Evolutionary conservation across 2,797 vertebrate species (phyloP).

Genomic region (Mus minutoides): DNA sequence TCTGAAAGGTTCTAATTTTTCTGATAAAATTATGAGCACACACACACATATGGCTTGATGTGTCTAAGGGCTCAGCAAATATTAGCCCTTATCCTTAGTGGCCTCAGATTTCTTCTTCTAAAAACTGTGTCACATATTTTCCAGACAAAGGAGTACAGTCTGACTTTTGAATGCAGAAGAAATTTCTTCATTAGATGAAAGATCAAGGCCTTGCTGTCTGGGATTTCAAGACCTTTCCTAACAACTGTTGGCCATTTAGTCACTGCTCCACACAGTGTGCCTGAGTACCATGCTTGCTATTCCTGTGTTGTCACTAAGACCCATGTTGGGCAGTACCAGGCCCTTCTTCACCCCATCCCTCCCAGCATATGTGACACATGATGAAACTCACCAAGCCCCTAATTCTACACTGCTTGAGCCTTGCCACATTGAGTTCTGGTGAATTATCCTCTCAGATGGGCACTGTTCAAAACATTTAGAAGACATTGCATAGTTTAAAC

Average conservation of each 20-base stretch:
- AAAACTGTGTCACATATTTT: background rate
- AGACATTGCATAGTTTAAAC: background rate
- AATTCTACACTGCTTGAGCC: background rate
- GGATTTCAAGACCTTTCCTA: background rate
- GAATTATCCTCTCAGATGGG: background rate
- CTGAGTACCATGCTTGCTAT: background rate
- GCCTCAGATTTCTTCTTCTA: background rate
- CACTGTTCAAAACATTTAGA: background rate
- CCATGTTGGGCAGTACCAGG: background rate
- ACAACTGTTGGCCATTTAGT: background rate
- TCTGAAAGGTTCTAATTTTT: conserved; percentile 40
- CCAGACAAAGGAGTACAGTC: background rate
- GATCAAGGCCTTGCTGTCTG: background rate
- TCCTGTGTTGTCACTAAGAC: background rate
- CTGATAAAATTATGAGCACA: background rate
- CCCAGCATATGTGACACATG: background rate
- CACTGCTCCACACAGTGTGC: background rate
- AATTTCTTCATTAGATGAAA: conserved; percentile 13
- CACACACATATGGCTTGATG: background rate
- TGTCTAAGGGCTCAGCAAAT: background rate
- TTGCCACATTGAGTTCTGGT: background rate
- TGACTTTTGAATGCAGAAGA: background rate
- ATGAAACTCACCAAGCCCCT: background rate
- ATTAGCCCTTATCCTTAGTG: background rate
- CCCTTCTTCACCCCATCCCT: background rate